phyloP scores from a whole-genome alignment of 2,888 invertebrate species.

The Aspidiotus rigidus region DNA sequence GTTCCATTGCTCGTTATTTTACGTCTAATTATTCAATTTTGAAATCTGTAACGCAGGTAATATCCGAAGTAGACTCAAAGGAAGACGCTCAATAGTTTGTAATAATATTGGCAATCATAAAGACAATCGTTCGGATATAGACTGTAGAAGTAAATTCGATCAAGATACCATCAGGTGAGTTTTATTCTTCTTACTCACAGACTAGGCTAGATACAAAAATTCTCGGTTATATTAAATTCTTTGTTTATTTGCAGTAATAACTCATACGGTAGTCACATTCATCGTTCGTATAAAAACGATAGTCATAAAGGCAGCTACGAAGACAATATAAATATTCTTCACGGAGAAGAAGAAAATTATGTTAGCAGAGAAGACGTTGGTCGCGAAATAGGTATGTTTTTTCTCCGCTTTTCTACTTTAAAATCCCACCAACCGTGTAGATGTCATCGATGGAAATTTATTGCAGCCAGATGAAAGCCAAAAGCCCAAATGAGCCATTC shows the following conservation, averaged over 20 bases:
- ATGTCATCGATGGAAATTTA: neutral
- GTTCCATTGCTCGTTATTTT: no score
- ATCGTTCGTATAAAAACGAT: slow-evolving; percentile 78
- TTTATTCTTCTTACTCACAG: slow-evolving; percentile 15
- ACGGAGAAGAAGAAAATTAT: slow-evolving; percentile 73
- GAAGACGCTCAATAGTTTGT: slow-evolving; percentile 56
- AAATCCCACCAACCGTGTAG: neutral
- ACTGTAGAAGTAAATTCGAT: slow-evolving; percentile 58
- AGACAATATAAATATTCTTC: slow-evolving; percentile 56
- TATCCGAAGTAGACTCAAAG: slow-evolving; percentile 64
- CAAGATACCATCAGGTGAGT: slow-evolving; percentile 47
- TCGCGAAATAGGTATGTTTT: slow-evolving; percentile 59
- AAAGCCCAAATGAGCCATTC: no score
- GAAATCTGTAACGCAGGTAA: slow-evolving; percentile 50
- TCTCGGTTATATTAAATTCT: neutral
- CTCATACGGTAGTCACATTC: slow-evolving; percentile 85
- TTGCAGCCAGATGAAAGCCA: no score
- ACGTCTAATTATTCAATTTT: no score
- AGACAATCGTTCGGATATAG: slow-evolving; percentile 50
- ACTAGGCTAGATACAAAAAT: no score
- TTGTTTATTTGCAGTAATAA: slow-evolving; percentile 57
- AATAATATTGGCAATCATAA: slow-evolving; percentile 72
- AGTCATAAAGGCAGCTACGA: slow-evolving; percentile 85
- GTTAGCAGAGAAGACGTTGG: slow-evolving; percentile 85
- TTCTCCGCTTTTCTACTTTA: neutral